These are phyloP conservation scores for Madoqua kirkii DNA, from an alignment of 2,113 vertebrate species.

Conservation along the genomic window DNA sequence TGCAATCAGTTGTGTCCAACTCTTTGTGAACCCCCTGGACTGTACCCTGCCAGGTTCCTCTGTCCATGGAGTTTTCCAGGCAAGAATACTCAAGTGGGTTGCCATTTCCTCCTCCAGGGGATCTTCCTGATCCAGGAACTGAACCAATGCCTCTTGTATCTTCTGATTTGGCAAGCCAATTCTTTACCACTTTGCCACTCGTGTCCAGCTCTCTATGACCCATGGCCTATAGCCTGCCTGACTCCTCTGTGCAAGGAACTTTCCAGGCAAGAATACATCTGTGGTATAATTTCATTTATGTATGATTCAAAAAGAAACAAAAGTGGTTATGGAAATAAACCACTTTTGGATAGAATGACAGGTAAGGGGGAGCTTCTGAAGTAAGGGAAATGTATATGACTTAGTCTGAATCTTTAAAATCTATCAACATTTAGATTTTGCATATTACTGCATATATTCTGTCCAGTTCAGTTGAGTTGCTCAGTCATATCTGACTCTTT, in stretches of 20 bases:
- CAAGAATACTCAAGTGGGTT: neutral
- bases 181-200: neutral
- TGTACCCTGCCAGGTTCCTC: neutral
- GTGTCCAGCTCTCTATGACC: neutral
- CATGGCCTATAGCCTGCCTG: neutral
- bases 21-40: neutral
- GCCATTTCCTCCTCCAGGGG: neutral
- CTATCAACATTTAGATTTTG: neutral
- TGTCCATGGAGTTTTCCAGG: neutral
- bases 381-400: neutral
- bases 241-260: neutral
- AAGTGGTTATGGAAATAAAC: neutral
- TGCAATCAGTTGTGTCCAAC: neutral
- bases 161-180: neutral
- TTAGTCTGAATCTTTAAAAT: neutral
- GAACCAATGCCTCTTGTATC: neutral
- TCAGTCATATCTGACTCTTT: neutral
- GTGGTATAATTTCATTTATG: neutral
- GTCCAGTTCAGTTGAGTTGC: neutral
- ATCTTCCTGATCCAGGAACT: neutral
- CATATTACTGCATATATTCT: neutral
- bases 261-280: neutral
- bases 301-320: neutral
- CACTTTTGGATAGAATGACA: neutral
- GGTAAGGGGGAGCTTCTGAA: neutral